Base-by-base conservation (phyloP, 1,140 invertebrate species). In the Lasaia peninsularis region DNA sequence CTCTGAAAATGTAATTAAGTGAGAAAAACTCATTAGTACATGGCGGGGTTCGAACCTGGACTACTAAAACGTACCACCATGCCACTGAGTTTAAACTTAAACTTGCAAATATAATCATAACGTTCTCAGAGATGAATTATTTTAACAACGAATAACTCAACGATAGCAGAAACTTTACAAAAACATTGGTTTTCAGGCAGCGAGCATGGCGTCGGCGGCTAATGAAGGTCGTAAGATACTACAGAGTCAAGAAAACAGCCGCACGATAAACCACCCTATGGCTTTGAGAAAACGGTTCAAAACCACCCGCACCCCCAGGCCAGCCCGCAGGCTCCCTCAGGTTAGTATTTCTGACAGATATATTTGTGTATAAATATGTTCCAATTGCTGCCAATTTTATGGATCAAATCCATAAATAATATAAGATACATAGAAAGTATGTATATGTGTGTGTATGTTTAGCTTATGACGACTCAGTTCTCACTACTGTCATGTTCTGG, bases 201-300 rank as follows among this genome's bases (percentile, higher is more conserved):
- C 86, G 56, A 88, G 82, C 55, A 77, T 86, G 75, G 83, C 78
- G 12, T 86, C 86, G 52, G 86, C 81, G 56, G 86, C 81, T 12
- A 84, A 72, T 63, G 86, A 86, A 60, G 73, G 76, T 54, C 76
- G 75, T 18, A 86, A 87, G 66, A 74, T 88, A 55, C 63, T 84
- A 54, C 80, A 83, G 59, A 85, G 61, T 33, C 80, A 84, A 63
- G 80, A 86, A 32, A 75, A 69, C 61, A 75, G 69, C 16, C 74
- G 79, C 12, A 80, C 80, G 51, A 82, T 84, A 67, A 84, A 71
- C 65, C 80, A 86, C 56, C 84, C 81, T 49, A 84, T 84, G 79
- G 76, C 79, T 2, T 54, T 87, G 49, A 69, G 84, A 9, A 86
- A 84, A 70, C 64, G 80, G 21, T 62, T 84, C 11, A 72, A 78